Evolutionary conservation across 37 sponge, comb jelly and placozoan genomes (phyloP).

Genomic region (Bolinopsis microptera): DNA sequence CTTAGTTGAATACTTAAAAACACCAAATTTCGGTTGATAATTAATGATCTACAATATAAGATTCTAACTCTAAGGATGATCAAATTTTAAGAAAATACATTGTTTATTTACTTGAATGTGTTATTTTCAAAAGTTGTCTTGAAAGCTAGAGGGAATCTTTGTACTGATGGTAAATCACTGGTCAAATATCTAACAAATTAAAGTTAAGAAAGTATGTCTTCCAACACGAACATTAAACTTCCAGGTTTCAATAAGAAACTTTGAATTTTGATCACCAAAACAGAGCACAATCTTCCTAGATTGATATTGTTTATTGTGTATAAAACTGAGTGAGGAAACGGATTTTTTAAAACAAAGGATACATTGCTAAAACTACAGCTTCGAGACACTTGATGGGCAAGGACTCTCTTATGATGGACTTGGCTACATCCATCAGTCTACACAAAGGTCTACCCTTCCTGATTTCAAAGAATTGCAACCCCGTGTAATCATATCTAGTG

Average conservation of each 20-base stretch:
- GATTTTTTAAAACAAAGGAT: too few species aligned
- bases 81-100: too few species aligned
- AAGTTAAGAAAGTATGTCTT: not conserved
- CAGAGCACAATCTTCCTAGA: too few species aligned
- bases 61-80: too few species aligned
- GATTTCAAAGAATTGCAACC: slow-evolving; percentile 96
- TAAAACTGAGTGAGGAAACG: too few species aligned
- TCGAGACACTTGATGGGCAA: slow-evolving; percentile 97
- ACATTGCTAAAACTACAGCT: slow-evolving; percentile 87
- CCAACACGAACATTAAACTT: not conserved
- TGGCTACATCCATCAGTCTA: slow-evolving; percentile 90
- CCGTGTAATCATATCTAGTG: slow-evolving; percentile 92
- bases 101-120: slow-evolving; percentile 74
- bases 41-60: too few species aligned
- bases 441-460: slow-evolving; percentile 75
- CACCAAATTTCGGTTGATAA: too few species aligned
- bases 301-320: too few species aligned
- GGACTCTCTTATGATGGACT: slow-evolving; percentile 86
- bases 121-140: slow-evolving; percentile 74
- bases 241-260: too few species aligned
- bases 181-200: slow-evolving; percentile 70
- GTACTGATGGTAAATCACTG: slow-evolving; percentile 69
- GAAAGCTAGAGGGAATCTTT: slow-evolving; percentile 80
- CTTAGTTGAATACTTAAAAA: too few species aligned
- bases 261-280: too few species aligned